Percentiles rank a stretch among this genome's conserved stretches.
phyloP scores from a whole-genome alignment of 2,797 vertebrate species.

The Microctenopoma steveboyesi region DNA sequence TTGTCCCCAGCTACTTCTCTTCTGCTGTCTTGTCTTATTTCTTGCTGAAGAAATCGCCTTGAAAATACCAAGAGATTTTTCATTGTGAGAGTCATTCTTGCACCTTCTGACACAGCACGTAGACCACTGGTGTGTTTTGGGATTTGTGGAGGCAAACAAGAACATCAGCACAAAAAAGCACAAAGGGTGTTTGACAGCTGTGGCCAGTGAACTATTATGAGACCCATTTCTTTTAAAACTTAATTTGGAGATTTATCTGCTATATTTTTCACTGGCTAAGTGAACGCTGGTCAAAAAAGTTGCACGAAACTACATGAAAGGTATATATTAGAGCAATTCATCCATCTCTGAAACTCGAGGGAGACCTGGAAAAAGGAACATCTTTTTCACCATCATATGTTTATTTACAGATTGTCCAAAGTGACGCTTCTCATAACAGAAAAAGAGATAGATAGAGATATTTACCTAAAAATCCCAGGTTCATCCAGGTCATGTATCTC shows the following conservation, averaged over 20 bases:
- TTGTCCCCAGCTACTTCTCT: slow-evolving; percentile 33
- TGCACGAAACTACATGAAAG: background rate
- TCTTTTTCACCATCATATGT: slow-evolving; percentile 43
- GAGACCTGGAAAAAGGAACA: background rate
- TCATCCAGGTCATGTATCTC: slow-evolving; percentile 59
- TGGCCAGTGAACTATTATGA: slow-evolving; percentile 36
- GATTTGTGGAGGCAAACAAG: slow-evolving; percentile 40
- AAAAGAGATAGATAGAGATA: slow-evolving; percentile 15
- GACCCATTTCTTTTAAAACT: slow-evolving; percentile 10
- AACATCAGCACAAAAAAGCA: slow-evolving; percentile 13
- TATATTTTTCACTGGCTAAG: background rate
- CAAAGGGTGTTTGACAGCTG: slow-evolving; percentile 39
- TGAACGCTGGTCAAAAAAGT: background rate
- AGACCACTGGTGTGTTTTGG: slow-evolving; percentile 37
- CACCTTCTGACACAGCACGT: slow-evolving; percentile 44
- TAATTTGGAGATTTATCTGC: slow-evolving; percentile 3
- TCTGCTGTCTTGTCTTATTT: slow-evolving; percentile 48
- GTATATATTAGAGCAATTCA: background rate
- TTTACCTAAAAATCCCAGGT: slow-evolving; percentile 4
- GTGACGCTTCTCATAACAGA: slow-evolving; percentile 35
- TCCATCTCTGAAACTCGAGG: background rate
- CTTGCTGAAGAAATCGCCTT: slow-evolving; percentile 67
- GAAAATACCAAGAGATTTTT: slow-evolving; percentile 41
- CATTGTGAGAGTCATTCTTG: slow-evolving; percentile 49
- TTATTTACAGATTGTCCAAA: slow-evolving; percentile 39